Base-by-base conservation (phyloP, 2,888 invertebrate genomes). In the Ophion obscuratus region DNA sequence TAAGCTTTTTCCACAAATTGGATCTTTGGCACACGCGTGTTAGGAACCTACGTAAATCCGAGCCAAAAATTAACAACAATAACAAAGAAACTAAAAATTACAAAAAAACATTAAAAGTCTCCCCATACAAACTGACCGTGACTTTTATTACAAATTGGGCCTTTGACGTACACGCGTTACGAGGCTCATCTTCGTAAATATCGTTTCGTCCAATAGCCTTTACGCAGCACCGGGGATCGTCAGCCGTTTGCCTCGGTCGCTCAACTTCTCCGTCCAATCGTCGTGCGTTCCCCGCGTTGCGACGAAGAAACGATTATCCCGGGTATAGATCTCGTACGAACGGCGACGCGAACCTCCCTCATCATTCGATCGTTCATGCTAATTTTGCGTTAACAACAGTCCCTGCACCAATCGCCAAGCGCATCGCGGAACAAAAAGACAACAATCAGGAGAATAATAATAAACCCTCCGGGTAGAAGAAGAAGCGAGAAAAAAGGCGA, bases 301-400 rank as follows among this genome's bases (percentile, higher is more conserved):
- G 53, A 17, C 3, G 53, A 53, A 75, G 59, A 61, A 61, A 61
- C 44, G 74, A 61, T 74, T 75, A 44, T 66, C 24, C 27, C 27
- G 53, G 53, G 57, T 75, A 24, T 74, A 36, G n/a, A 44, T 36
- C 59, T 6, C 36, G 40, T 11, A 44, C 31, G 77, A 67, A 20
- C 53, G 53, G 71, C 68, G 27, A 67, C 44, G 61, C 20, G 53
- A 74, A 59, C 27, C 57, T 20, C 70, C 27, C 53, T 36, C 31
- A 20, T 89, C 89, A 90, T 87, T 91, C 90, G 93, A 92, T 93
- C 92, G 92, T 89, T 93, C 93, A 93, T 94, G 93, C 93, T 94
- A 94, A 94, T 94, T 94, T 87, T 93, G 92, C 91, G 67, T 75
- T 93, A 93, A 93, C 93, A 93, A 94, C 93, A 92, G 92, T 92